Evolutionary conservation across 1,140 invertebrate genomes (phyloP), one percentile per base, ranked within the genome.

Genomic region (Melipona quadrifasciata): DNA sequence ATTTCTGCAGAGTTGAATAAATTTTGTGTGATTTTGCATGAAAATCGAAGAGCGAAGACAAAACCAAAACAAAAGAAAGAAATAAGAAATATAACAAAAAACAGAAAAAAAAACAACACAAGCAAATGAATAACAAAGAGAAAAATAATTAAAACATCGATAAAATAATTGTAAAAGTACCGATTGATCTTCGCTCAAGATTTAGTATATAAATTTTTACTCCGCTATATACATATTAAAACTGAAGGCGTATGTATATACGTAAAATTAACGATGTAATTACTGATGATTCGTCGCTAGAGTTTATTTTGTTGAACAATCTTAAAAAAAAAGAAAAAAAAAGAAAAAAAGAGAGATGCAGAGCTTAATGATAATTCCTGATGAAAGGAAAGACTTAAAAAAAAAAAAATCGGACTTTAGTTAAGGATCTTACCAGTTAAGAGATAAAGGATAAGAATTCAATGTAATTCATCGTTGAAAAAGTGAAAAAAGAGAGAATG

Each of bases 361-460:
- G 91, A 94, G 92, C 93, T 94, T 95, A 92, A 94, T 90, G 90
- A 93, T 94, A 92, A 94, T 94, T 93, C 92, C 92, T 91, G 90
- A 91, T 91, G 47, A 47, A 84, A 93, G n/a, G 92, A 83, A 85
- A 82, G 71, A 89, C 81, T 47, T 65, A 76, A 76, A 58, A 47
- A 39, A 39, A 24, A 47, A 47, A 64, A 68, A 89, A 88, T 90
- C 91, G 87, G 89, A 92, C 83, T 83, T 86, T 82, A 89, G 80
- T 89, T 86, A 88, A 90, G 91, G 67, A 79, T 17, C 85, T 88
- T 84, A 91, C 91, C 80, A 86, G 68, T 84, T 91, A 91, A 91
- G 88, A 83, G 87, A 86, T 89, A 90, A 85, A 75, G 89, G 87
- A 86, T 53, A 76, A 82, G 34, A n/a, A 64, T 61, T 84, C 76